Percentiles rank a stretch among this genome's conserved stretches.
phyloP scores from a whole-genome alignment of 2,113 vertebrate species.

The Ploceus nigricollis region DNA sequence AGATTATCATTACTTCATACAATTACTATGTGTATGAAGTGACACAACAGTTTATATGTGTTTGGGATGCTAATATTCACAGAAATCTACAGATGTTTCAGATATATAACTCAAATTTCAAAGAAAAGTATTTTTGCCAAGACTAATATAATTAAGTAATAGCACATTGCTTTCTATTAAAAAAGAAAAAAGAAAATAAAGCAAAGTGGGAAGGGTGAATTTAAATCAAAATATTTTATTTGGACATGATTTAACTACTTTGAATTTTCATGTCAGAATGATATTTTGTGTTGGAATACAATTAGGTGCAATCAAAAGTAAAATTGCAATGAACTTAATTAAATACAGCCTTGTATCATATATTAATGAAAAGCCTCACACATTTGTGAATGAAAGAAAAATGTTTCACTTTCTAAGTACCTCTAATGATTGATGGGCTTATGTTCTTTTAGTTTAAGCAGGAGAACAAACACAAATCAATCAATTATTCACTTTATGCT shows the following conservation, averaged over 20 bases:
- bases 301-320: neutral
- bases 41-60: neutral
- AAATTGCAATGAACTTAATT: neutral
- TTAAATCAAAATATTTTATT: neutral
- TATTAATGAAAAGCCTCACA: neutral
- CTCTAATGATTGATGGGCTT: neutral
- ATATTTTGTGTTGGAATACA: neutral
- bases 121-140: neutral
- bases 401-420: neutral
- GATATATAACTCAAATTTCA: neutral
- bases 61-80: neutral
- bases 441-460: neutral
- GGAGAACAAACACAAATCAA: neutral
- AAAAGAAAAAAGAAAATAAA: neutral
- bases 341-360: neutral
- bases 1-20: neutral
- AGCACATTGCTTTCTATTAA: neutral
- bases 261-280: neutral
- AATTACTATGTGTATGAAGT: neutral
- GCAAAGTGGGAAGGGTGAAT: rapidly evolving
- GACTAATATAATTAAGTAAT: neutral
- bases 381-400: neutral
- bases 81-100: neutral
- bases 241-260: neutral
- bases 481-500: neutral